phyloP scores from a whole-genome alignment of 2,113 vertebrate species.

The Oreotrochilus melanogaster region DNA sequence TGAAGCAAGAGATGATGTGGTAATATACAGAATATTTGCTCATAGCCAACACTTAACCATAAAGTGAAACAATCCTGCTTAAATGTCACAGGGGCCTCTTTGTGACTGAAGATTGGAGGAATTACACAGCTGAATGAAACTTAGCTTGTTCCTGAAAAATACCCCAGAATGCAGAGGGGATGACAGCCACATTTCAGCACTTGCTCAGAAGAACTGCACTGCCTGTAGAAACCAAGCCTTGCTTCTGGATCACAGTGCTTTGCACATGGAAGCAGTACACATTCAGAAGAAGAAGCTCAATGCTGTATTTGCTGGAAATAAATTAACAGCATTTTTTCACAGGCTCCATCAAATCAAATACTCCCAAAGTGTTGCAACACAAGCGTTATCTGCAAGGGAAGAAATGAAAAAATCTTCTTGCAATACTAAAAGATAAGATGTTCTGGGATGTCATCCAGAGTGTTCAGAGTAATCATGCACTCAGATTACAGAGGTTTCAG shows the following conservation, averaged over 20 bases:
- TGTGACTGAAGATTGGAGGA: background rate
- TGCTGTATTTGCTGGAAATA: background rate
- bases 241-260: background rate
- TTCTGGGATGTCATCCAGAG: conserved; percentile 23
- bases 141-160: background rate
- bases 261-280: background rate
- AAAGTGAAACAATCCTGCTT: background rate
- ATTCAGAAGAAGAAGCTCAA: background rate
- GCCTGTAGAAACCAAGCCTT: background rate
- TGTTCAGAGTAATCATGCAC: background rate
- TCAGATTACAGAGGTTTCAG: background rate
- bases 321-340: background rate
- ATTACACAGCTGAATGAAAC: background rate
- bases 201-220: background rate
- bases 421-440: background rate
- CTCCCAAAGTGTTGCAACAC: background rate
- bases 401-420: background rate
- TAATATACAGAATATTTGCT: background rate
- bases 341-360: background rate
- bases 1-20: background rate
- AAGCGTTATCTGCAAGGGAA: background rate
- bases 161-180: background rate
- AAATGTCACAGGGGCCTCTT: background rate
- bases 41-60: background rate
- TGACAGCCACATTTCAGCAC: background rate